Percentiles rank a stretch among this genome's conserved stretches.
These are phyloP conservation scores for Andrena praecox DNA, from an alignment of 2,888 invertebrate species.

Conservation along the genomic window DNA sequence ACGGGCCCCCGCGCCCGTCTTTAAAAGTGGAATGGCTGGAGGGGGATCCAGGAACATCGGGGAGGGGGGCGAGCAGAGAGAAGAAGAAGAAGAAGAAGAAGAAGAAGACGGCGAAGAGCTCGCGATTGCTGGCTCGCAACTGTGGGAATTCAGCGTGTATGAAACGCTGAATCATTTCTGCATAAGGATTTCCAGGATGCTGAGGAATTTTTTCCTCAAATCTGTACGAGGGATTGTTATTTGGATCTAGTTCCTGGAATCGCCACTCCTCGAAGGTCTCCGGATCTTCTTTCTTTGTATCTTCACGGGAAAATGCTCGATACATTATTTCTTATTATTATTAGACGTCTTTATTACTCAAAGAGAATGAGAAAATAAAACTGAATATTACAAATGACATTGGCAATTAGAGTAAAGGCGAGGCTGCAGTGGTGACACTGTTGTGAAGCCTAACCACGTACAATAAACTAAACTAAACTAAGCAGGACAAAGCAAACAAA, in stretches of 20 bases:
- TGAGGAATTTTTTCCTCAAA: constrained; percentile 4
- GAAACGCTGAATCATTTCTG: constrained; percentile 44
- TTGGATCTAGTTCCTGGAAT: background rate
- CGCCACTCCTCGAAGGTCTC: too few species aligned
- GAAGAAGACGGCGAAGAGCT: constrained; percentile 29
- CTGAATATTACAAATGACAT: too few species aligned
- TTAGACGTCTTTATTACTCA: too few species aligned
- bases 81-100: constrained; percentile 18
- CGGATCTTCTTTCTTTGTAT: background rate
- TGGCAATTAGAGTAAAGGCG: too few species aligned
- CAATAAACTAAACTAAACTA: too few species aligned
- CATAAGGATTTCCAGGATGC: background rate
- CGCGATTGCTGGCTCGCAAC: constrained; percentile 35
- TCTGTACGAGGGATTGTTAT: background rate
- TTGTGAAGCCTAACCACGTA: too few species aligned
- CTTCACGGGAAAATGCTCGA: background rate
- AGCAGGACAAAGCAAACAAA: too few species aligned
- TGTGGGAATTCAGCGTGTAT: constrained; percentile 45
- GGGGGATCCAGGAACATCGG: constrained; percentile 15
- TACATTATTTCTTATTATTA: too few species aligned
- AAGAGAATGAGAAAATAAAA: too few species aligned
- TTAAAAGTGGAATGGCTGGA: constrained; percentile 72
- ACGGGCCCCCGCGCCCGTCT: constrained; percentile 64
- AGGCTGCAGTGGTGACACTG: too few species aligned
- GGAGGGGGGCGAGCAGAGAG: background rate